A percentile compares a stretch with the other conserved stretches of the same genome.
These are phyloP conservation scores for Neosilurus hyrtlii DNA, from an alignment of 2,797 vertebrate species.

Conservation along the genomic window DNA sequence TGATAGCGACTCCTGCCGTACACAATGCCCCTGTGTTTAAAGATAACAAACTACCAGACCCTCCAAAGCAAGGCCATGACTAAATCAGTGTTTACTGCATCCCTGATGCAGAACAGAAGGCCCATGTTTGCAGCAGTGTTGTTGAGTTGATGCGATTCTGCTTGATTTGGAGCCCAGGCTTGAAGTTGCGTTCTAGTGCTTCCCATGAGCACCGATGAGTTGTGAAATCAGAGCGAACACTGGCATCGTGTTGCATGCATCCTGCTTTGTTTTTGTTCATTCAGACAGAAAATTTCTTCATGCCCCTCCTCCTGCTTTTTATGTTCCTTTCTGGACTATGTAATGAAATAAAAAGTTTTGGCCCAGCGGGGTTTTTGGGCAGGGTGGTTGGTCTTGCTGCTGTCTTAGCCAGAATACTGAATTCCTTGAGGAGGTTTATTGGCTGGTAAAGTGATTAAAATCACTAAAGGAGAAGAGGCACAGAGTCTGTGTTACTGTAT, in stretches of 20 bases:
- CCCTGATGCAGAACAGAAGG: not conserved
- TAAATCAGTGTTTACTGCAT: slow-evolving; percentile 1
- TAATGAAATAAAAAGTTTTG: slow-evolving; percentile 28
- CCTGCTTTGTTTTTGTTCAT: slow-evolving; percentile 45
- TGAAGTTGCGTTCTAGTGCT: not conserved
- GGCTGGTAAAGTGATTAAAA: not conserved
- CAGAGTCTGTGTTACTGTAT: not conserved
- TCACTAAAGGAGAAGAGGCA: not conserved
- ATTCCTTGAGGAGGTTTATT: slow-evolving; percentile 2
- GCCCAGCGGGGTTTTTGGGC: slow-evolving; percentile 35
- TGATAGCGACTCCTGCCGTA: not conserved
- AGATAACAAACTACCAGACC: slow-evolving; percentile 17
- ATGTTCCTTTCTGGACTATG: slow-evolving; percentile 12
- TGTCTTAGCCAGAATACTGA: not conserved
- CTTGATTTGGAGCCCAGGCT: not conserved
- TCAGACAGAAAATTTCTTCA: slow-evolving; percentile 33
- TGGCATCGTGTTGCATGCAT: slow-evolving; percentile 8
- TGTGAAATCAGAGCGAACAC: slow-evolving; percentile 28
- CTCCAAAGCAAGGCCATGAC: slow-evolving; percentile 14
- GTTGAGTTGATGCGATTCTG: not conserved
- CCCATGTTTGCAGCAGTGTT: not conserved
- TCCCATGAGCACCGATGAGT: slow-evolving; percentile 6
- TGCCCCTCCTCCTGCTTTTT: slow-evolving; percentile 3
- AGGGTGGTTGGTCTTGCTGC: not conserved
- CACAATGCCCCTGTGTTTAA: slow-evolving; percentile 17